Base-by-base conservation (phyloP, 2,888 invertebrate genomes). In the Baronia brevicornis region DNA sequence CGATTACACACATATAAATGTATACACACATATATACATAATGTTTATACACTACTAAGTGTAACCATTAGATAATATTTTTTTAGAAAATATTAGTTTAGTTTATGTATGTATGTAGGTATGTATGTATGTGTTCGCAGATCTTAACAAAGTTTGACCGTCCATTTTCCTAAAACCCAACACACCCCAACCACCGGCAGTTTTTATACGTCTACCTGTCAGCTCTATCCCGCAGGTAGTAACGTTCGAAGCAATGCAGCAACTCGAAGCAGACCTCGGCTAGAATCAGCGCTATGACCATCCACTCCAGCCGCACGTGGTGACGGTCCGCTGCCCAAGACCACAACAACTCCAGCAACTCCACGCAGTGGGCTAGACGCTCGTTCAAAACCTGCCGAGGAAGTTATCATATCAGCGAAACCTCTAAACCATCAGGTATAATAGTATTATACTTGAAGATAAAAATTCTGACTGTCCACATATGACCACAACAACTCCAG, bases 241-340 rank as follows among this genome's bases (percentile, higher is more conserved):
- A 91, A 60, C 90, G 84, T 52, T 93, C 92, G 21, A 88, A 67
- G 55, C 90, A 90, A 66, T 95, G 95, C 27, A 95, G 71, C 31
- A 90, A 84, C 75, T 95, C 95, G 70, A 95, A 95, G 41, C 87
- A 89, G 7, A 98, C 98, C 80, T 98, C 98, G 0, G 97, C 94
- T 87, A 96, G 89, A 74, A 98, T 98, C 19, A 98, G 89, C 10
- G 93, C 86, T 40, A 98, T 98, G 46, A 98, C 97, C 94, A 98
- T 97, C 96, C 96, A 96, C 71, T 98, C 98, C 1, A 98, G 86
- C 1, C 96, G 87, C 5, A 95, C 90, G 70, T 97, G 96, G 75
- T 98, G 98, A 5, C 91, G 87, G 77, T 98, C 97, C 33, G 93
- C 95, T 12, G 98, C 87, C 86, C 97, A 95, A 13, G 92, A 89